Conservation (phyloP, 2,888 invertebrate genomes). For the Aphodius granarius region DNA sequence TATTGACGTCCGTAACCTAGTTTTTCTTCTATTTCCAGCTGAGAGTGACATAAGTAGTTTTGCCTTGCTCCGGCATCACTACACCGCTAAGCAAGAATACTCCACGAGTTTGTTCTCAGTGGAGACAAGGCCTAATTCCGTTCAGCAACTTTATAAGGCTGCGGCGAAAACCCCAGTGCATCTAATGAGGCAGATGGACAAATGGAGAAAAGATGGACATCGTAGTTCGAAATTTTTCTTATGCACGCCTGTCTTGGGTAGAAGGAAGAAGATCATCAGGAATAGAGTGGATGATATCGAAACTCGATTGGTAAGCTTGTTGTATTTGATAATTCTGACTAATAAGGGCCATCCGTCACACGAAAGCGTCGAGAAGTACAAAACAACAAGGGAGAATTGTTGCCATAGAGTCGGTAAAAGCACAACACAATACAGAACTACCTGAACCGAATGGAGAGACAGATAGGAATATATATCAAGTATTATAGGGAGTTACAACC, state of each 20-base stretch:
- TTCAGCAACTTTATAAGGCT: conserved; percentile 77
- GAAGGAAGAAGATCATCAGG: conserved; percentile 67
- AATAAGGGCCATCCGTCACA: not conserved
- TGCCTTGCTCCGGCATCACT: conserved; percentile 78
- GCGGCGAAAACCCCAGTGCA: conserved; percentile 69
- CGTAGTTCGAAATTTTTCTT: conserved; percentile 72
- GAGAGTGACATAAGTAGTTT: conserved; percentile 90
- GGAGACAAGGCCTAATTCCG: conserved; percentile 72
- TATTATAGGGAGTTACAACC: not conserved
- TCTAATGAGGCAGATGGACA: conserved; percentile 68
- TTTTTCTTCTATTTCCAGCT: conserved; percentile 83
- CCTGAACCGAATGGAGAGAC: not conserved
- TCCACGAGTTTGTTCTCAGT: conserved; percentile 75
- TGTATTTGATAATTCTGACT: not conserved
- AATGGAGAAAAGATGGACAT: conserved; percentile 65
- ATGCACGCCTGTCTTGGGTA: conserved; percentile 80
- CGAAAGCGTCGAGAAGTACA: not conserved
- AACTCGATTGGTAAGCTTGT: conserved; percentile 75
- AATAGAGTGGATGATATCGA: conserved; percentile 81
- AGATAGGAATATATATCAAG: not conserved
- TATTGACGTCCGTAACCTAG: not conserved
- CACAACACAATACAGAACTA: not conserved
- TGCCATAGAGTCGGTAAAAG: not conserved
- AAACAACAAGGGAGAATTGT: not conserved
- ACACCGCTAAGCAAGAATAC: conserved; percentile 66